Evolutionary conservation across 2,797 vertebrate species (phyloP), one percentile per base, ranked within the genome.

Genomic region (Artibeus lituratus): DNA sequence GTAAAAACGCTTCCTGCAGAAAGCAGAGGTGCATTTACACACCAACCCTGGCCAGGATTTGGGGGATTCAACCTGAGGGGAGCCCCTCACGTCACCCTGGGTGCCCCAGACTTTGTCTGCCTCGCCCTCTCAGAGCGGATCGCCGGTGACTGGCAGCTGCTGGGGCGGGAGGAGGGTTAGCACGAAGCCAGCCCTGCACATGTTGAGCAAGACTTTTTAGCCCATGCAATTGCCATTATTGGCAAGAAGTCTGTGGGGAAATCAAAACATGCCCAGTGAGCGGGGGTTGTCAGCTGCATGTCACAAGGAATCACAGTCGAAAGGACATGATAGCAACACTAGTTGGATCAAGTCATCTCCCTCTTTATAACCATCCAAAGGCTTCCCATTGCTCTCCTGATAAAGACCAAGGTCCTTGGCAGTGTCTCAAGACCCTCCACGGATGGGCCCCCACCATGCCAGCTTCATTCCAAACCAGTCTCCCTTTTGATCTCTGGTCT

Each of bases 221-320:
- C 1, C 10, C 24, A 32, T 35, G 15, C 53, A 85, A 59, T 92
- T 94, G 76, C 77, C 80, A 47, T 87, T 70, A 57, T 94, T 91
- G 92, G 51, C 37, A 53, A 81, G 55, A 95, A 96, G 77, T 55
- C 87, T 83, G 19, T 39, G 62, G 49, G 67, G 86, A 94, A 90
- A 95, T 90, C 57, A 87, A 90, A 95, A 85, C 85, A 35, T 35
- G 19, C 19, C 77, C 53, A 35, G 59, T 14, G 74, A 94, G 53
- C 81, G 21, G 65, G 78, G 83, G 57, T 44, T 94, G 90, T 90
- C 87, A 94, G 57, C 49, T 87, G 85, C 93, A 42, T 15, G 21
- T 42, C 88, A 47, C 82, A 65, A 89, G 84, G 94, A 90, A 62
- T 73, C 89, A n/a, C 29, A 85, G 57, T 59, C 85, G 82, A 92